A percentile compares a stretch with the other conserved stretches of the same genome.
Conservation (phyloP, 2,797 vertebrate genomes). For the Sciaenops ocellatus region DNA sequence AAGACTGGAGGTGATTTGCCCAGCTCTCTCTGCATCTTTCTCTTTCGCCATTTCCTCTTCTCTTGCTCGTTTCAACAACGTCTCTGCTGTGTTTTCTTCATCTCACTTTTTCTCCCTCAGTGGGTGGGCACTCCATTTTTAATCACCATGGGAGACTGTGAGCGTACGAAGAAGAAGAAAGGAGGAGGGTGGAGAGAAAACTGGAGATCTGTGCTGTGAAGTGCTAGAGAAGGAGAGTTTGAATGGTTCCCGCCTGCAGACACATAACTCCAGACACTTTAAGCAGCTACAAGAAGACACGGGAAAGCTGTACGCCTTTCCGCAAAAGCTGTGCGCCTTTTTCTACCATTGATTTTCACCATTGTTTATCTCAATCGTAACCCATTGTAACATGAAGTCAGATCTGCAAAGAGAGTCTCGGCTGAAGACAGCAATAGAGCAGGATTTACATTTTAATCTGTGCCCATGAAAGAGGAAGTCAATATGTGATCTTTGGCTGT, state of each 20-base stretch:
- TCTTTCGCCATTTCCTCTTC: conserved; percentile 15
- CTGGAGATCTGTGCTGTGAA: conserved; percentile 36
- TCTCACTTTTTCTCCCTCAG: conserved; percentile 38
- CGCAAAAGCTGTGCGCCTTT: background rate
- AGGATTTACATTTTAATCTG: conserved; percentile 69
- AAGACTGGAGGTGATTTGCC: conserved; percentile 34
- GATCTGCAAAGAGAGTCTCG: conserved; percentile 28
- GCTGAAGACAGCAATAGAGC: conserved; percentile 39
- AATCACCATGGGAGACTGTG: conserved; percentile 67
- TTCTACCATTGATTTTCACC: background rate
- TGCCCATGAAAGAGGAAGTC: conserved; percentile 46
- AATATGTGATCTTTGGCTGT: conserved; percentile 42
- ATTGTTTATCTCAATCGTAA: conserved; percentile 21
- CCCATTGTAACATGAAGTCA: background rate
- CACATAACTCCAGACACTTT: conserved; percentile 34
- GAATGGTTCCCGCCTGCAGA: conserved; percentile 42
- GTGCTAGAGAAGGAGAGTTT: conserved; percentile 17
- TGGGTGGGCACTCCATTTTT: conserved; percentile 70
- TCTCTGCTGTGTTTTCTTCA: conserved; percentile 17
- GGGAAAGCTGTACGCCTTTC: conserved; percentile 21
- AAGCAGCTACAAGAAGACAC: conserved; percentile 18
- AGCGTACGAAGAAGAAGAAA: conserved; percentile 34
- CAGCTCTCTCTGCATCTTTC: conserved; percentile 4
- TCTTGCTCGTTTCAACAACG: conserved; percentile 16
- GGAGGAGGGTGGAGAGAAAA: conserved; percentile 7